Evolutionary conservation across 1,140 invertebrate genomes (phyloP).

Genomic region (Drosophila asahinai): DNA sequence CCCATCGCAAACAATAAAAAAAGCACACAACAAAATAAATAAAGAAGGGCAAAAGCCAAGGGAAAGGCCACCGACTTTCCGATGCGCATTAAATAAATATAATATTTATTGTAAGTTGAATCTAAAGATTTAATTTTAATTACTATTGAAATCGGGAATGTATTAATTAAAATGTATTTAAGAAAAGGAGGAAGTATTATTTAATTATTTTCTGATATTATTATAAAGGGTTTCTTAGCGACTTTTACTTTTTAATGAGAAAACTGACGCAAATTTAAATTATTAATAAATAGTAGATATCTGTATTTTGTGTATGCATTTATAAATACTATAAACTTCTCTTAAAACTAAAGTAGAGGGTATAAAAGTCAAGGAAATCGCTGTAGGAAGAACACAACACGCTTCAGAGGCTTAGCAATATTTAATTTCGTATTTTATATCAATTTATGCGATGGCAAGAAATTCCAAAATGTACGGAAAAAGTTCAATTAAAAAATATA

Average conservation of each 20-base stretch:
- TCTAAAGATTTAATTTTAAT: too few species aligned
- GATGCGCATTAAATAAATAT: neutral
- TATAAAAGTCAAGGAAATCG: neutral
- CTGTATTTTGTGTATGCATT: too few species aligned
- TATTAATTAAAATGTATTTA: too few species aligned
- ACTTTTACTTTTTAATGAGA: too few species aligned
- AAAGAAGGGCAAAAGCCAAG: slow-evolving; percentile 5
- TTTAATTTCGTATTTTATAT: slow-evolving; percentile 4
- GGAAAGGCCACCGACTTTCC: neutral
- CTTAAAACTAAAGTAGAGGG: neutral
- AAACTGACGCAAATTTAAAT: too few species aligned
- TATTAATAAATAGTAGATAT: too few species aligned
- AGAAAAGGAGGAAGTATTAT: too few species aligned
- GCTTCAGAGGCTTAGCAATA: neutral
- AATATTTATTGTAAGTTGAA: neutral
- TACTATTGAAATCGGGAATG: too few species aligned
- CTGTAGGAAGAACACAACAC: neutral
- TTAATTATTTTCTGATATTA: too few species aligned
- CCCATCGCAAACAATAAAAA: slow-evolving; percentile 38
- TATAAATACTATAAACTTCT: neutral
- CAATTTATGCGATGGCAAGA: neutral
- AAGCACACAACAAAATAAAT: neutral
- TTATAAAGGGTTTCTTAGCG: too few species aligned
- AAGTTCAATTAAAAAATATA: too few species aligned
- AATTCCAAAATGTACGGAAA: too few species aligned